phyloP scores from a whole-genome alignment of 2,113 vertebrate species.

The Ifrita kowaldi region DNA sequence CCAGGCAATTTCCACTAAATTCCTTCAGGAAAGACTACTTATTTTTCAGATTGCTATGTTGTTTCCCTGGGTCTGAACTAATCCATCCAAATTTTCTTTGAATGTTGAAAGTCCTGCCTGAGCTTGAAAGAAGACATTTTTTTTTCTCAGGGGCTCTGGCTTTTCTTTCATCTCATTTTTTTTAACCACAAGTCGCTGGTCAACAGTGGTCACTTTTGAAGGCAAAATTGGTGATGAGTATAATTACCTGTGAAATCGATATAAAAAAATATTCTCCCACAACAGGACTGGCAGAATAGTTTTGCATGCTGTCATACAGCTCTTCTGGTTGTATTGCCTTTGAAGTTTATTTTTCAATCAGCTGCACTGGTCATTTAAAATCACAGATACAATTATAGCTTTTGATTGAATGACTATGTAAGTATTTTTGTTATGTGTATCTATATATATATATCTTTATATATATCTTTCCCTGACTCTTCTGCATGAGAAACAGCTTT shows the following conservation, averaged over 20 bases:
- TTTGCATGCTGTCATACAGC: background rate
- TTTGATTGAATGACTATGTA: background rate
- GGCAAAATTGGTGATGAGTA: background rate
- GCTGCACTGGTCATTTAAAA: background rate
- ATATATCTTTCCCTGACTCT: background rate
- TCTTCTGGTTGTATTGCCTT: background rate
- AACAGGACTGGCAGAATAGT: background rate
- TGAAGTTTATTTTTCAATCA: background rate
- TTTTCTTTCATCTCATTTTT: background rate
- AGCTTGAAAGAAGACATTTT: background rate
- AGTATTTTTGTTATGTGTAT: background rate
- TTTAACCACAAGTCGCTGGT: background rate
- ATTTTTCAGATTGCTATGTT: background rate
- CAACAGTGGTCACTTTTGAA: background rate
- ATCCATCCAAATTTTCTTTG: background rate
- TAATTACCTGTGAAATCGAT: background rate
- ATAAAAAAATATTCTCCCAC: background rate
- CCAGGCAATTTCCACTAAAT: background rate
- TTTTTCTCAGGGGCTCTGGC: background rate
- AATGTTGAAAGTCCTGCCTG: background rate
- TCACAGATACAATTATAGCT: background rate
- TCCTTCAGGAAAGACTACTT: background rate
- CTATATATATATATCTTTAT: background rate
- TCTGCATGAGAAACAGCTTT: background rate
- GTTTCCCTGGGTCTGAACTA: background rate